These are phyloP conservation scores for Helicolenus hilgendorfi DNA, from an alignment of 2,797 vertebrate genomes.

Conservation along the genomic window DNA sequence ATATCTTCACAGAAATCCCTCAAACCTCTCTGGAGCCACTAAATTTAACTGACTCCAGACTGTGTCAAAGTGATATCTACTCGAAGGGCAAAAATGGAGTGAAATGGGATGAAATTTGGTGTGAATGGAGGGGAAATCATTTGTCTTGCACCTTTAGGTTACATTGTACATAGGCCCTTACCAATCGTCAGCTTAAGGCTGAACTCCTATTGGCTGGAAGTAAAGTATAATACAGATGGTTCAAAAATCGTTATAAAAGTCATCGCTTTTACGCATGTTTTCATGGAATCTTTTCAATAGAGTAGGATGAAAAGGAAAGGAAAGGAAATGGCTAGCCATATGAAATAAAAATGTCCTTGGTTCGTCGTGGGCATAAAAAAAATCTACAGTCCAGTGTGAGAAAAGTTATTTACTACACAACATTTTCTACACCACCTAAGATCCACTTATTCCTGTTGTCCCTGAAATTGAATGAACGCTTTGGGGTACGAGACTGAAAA, in stretches of 20 bases:
- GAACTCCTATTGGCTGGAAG: background rate
- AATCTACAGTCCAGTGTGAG: background rate
- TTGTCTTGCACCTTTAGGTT: conserved; percentile 23
- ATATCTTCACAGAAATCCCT: conserved; percentile 70
- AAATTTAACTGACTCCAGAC: conserved; percentile 40
- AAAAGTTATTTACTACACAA: conserved; percentile 13
- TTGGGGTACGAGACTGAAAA: conserved; percentile 36
- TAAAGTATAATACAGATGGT: background rate
- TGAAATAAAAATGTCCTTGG: background rate
- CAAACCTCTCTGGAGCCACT: conserved; percentile 49
- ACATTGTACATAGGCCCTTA: background rate
- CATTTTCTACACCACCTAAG: conserved; percentile 33
- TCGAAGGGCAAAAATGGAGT: background rate
- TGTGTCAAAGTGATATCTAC: conserved; percentile 32
- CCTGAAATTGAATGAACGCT: conserved; percentile 56
- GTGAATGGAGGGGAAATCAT: conserved; percentile 34
- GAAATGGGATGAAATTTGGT: conserved; percentile 18
- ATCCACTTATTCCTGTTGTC: conserved; percentile 57
- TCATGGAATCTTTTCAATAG: background rate
- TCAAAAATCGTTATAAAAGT: background rate
- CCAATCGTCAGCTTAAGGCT: background rate
- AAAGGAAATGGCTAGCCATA: background rate
- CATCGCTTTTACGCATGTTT: background rate
- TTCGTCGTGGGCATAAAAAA: background rate
- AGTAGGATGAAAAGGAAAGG: background rate